Evolutionary conservation across 1,140 invertebrate genomes (phyloP).

Genomic region (Camponotus floridanus): DNA sequence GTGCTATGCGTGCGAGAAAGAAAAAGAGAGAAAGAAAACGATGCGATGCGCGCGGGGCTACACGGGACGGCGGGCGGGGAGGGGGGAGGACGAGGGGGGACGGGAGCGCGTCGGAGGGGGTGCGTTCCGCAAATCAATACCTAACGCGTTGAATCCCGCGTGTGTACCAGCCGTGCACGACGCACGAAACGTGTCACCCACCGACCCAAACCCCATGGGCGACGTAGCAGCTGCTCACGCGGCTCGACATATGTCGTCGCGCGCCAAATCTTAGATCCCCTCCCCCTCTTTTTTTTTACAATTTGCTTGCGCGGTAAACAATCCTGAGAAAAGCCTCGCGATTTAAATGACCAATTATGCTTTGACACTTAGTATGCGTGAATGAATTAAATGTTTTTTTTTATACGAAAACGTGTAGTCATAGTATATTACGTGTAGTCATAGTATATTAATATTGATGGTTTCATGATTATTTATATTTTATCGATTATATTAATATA

Average conservation of each 20-base stretch:
- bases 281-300: neutral
- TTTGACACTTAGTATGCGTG: neutral
- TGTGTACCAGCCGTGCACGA: constrained; percentile 73
- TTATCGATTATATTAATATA: too few species aligned
- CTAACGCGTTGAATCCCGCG: constrained; percentile 68
- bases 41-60: neutral
- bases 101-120: constrained; percentile 56
- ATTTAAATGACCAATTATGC: neutral
- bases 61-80: constrained; percentile 45
- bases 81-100: neutral
- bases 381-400: neutral
- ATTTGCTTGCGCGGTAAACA: neutral
- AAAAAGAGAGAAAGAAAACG: constrained; percentile 59
- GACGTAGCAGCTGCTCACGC: constrained; percentile 78
- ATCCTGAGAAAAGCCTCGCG: neutral
- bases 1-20: constrained; percentile 38
- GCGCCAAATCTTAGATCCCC: constrained; percentile 35
- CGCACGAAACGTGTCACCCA: constrained; percentile 84
- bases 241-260: constrained; percentile 73
- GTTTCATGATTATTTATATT: neutral
- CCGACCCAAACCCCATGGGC: constrained; percentile 80
- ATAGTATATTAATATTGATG: neutral
- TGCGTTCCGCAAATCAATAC: constrained; percentile 85
- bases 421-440: too few species aligned
- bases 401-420: neutral